phyloP scores from a whole-genome alignment of 2,113 vertebrate genomes.

The Pardalotus punctatus region DNA sequence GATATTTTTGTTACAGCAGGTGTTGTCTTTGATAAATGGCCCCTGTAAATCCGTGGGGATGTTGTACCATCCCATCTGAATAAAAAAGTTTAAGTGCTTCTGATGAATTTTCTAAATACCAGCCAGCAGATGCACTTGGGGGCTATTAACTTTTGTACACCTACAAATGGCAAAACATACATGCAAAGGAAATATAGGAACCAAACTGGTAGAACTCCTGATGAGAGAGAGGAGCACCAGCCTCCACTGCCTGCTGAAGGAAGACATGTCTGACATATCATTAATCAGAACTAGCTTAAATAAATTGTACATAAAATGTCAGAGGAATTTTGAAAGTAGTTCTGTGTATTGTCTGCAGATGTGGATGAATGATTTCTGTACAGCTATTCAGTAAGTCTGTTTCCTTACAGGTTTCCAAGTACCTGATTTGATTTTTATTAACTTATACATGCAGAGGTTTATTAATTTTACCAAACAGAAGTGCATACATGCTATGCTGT shows the following conservation, averaged over 20 bases:
- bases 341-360: neutral
- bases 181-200: slow-evolving; percentile 10
- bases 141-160: slow-evolving; percentile 22
- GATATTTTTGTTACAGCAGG: slow-evolving; percentile 5
- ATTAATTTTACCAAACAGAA: neutral
- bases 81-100: slow-evolving; percentile 48
- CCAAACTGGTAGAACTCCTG: neutral
- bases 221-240: neutral
- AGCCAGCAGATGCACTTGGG: slow-evolving; percentile 8
- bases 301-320: neutral
- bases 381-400: neutral
- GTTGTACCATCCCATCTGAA: slow-evolving; percentile 1
- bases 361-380: neutral
- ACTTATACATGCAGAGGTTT: neutral
- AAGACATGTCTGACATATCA: neutral
- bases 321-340: neutral
- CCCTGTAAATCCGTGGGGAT: slow-evolving; percentile 52
- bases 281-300: neutral
- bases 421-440: neutral
- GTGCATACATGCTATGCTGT: fast-evolving
- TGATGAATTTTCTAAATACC: slow-evolving; percentile 71
- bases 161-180: neutral
- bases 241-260: neutral
- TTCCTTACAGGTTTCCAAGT: neutral
- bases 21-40: slow-evolving; percentile 51